Evolutionary conservation across 2,797 vertebrate genomes (phyloP).

Genomic region (Rhabdophis nuchalis): DNA sequence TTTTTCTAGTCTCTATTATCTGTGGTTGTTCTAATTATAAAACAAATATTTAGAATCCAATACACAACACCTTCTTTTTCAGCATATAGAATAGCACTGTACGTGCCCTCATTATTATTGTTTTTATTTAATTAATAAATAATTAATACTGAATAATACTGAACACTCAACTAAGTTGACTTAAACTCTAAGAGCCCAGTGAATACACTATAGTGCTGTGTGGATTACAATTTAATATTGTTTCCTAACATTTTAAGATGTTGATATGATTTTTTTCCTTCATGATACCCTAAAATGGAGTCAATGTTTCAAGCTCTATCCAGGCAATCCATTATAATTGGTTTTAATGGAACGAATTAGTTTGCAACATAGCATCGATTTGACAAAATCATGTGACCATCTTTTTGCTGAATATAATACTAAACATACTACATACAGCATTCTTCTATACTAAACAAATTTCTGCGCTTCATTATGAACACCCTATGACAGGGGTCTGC

Average conservation of each 20-base stretch:
- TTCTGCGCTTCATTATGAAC: background rate
- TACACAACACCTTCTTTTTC: background rate
- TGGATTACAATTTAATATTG: background rate
- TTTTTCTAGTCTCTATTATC: background rate
- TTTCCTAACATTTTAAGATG: background rate
- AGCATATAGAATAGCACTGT: background rate
- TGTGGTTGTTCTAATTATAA: background rate
- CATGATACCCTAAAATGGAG: background rate
- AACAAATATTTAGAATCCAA: background rate
- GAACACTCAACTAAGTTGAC: background rate
- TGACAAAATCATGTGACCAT: background rate
- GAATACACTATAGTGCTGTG: background rate
- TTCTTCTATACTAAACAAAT: background rate
- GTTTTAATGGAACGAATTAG: background rate
- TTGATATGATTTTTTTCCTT: background rate
- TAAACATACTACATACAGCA: background rate
- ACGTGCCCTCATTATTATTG: background rate
- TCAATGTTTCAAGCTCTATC: background rate
- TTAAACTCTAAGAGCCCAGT: background rate
- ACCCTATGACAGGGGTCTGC: too few species aligned
- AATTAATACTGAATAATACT: too few species aligned
- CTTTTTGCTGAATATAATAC: background rate
- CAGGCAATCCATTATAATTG: background rate
- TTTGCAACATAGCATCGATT: background rate
- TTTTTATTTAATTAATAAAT: too few species aligned